phyloP scores from a whole-genome alignment of 2,113 vertebrate genomes.

The Pomatostomus ruficeps region DNA sequence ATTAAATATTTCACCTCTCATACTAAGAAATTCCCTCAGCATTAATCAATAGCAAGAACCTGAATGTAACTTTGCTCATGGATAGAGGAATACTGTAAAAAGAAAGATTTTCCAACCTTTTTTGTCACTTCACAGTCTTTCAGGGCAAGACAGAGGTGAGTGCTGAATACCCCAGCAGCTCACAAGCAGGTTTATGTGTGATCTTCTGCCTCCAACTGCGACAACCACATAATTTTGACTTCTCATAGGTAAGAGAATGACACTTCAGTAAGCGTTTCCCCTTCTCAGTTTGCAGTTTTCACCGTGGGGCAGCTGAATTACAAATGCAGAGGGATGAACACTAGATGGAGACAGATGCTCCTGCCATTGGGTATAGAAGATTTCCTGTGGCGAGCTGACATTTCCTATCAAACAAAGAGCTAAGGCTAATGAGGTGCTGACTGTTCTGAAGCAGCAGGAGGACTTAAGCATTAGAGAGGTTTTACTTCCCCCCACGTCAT shows the following conservation, averaged over 20 bases:
- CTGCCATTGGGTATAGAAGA: background rate
- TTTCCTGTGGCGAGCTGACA: conserved; percentile 18
- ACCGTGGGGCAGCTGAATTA: background rate
- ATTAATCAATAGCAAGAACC: background rate
- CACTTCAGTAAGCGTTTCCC: background rate
- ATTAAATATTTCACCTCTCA: background rate
- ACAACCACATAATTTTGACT: background rate
- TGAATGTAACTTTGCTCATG: background rate
- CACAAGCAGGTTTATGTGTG: background rate
- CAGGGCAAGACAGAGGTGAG: background rate
- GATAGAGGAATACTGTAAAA: background rate
- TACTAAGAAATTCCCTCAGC: background rate
- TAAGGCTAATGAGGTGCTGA: conserved; percentile 4
- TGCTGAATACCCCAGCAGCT: background rate
- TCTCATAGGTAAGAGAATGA: background rate
- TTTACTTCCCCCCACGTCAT: conserved; percentile 23
- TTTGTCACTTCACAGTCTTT: background rate
- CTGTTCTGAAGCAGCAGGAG: conserved; percentile 38
- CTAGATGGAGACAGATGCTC: conserved; percentile 68
- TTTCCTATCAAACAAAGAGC: background rate
- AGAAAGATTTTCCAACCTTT: background rate
- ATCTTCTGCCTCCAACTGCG: background rate
- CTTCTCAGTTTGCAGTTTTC: background rate
- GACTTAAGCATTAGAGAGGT: conserved; percentile 9
- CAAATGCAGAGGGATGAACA: background rate